phyloP scores from a whole-genome alignment of 2,113 vertebrate genomes.

The Etheostoma spectabile region DNA sequence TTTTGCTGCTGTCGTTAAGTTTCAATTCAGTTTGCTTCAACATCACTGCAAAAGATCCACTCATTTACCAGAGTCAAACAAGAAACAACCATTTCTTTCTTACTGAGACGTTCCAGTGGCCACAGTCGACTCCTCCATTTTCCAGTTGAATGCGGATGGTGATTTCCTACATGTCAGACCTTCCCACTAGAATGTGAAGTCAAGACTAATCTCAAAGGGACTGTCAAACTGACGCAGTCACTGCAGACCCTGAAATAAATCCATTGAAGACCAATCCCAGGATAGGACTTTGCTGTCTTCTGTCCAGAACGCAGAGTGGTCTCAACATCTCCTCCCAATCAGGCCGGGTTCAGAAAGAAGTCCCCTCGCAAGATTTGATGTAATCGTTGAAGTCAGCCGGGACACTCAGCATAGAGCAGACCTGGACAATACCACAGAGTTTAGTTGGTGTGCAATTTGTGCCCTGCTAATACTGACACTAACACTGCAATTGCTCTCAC shows the following conservation, averaged over 20 bases:
- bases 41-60: neutral
- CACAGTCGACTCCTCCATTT: neutral
- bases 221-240: neutral
- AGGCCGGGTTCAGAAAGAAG: slow-evolving; percentile 78
- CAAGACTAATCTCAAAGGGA: neutral
- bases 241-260: neutral
- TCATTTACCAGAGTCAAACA: neutral
- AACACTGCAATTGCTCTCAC: too few relatives aligned
- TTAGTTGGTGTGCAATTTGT: neutral
- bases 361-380: slow-evolving; percentile 60
- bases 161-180: neutral
- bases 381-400: slow-evolving; percentile 77
- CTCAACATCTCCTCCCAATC: neutral
- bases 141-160: too few relatives aligned
- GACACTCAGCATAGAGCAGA: slow-evolving; percentile 78
- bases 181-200: neutral
- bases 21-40: neutral
- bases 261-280: slow-evolving; percentile 2
- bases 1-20: neutral
- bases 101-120: neutral
- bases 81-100: neutral
- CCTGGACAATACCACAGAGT: slow-evolving; percentile 52
- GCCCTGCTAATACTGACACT: too few relatives aligned
- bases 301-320: neutral
- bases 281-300: neutral